Base-by-base conservation (phyloP, 92 coral and sea anemone genomes). In the Heteractis magnifica region DNA sequence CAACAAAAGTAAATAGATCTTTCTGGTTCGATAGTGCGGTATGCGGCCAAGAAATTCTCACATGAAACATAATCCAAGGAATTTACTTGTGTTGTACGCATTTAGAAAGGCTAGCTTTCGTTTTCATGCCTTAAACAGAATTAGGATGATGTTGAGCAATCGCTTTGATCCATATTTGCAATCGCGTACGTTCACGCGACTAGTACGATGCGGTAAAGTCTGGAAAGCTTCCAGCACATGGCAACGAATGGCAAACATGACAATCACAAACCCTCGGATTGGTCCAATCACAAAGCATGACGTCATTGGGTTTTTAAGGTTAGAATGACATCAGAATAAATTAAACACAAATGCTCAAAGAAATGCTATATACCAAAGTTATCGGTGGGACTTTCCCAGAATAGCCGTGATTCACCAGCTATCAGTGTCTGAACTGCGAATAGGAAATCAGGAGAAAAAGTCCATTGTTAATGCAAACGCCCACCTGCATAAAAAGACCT, bases 301-400 rank as follows among this genome's bases (percentile, higher is more conserved):
- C 81, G 81, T 77, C 58, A 65, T 65, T 8, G 18, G 6, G 20
- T 59, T 23, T 0, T 19, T 12, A 4, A 79, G 16, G 15, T 12
- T 6, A 74, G 23, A 53, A 62, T 58, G 51, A 70, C 51, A 7
- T 81, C 76, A 65, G 84, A 50, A 64, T 80, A 65, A 16, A 81
- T 64, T 81, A 81, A 16, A 20, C 6, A 13, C 16, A 6, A 68
- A 8, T 13, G 10, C 4, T 6, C 23, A 68, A 6, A 5, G 50
- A 68, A 34, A 68, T 23, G 10, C 71, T 84, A 90, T 90, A 90
- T 84, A 84, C 18, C 78, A 15, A 10, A 8, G 78, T 49, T 56
- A 52, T 34, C 21, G 16, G 3, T 72, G 93, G 93, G 91, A 74
- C 88, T 90, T 85, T 88, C 94, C 94, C 94, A 91, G 88, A 88